A percentile compares a stretch with the other conserved stretches of the same genome.
Evolutionary conservation across 2,888 invertebrate species (phyloP).

Genomic region (Perithous albicinctus): DNA sequence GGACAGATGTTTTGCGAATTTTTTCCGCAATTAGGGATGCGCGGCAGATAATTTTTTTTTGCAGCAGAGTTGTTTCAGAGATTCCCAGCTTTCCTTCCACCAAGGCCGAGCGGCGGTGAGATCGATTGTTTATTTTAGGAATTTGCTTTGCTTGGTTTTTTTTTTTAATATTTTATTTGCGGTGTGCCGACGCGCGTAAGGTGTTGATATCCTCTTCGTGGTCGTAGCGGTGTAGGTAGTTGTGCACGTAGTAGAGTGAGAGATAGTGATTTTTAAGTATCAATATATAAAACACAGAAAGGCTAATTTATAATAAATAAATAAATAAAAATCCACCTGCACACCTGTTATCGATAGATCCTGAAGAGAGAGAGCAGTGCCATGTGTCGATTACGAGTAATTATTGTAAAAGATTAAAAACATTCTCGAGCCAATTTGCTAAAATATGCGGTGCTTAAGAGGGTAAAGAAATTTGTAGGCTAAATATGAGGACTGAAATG

Average conservation of each 20-base stretch:
- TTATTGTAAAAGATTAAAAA: slow-evolving; percentile 4
- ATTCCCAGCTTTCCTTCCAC: slow-evolving; percentile 76
- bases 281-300: slow-evolving; percentile 51
- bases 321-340: slow-evolving; percentile 66
- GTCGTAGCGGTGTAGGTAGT: slow-evolving; percentile 71
- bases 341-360: slow-evolving; percentile 81
- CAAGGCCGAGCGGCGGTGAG: slow-evolving; percentile 74
- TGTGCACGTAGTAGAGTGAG: slow-evolving; percentile 71
- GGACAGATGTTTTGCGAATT: slow-evolving; percentile 83
- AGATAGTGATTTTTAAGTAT: slow-evolving; percentile 64
- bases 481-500: no score
- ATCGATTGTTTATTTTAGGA: slow-evolving; percentile 43
- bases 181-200: slow-evolving; percentile 70
- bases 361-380: slow-evolving; percentile 78
- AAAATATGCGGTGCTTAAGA: slow-evolving; percentile 46
- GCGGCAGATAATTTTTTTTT: slow-evolving; percentile 52
- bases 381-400: slow-evolving; percentile 57
- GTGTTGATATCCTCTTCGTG: slow-evolving; percentile 71
- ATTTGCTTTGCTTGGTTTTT: slow-evolving; percentile 47
- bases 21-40: slow-evolving; percentile 33
- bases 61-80: slow-evolving; percentile 60
- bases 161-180: slow-evolving; percentile 56
- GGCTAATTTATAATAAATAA: slow-evolving; percentile 50
- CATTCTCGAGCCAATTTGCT: slow-evolving; percentile 18
- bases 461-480: no score